Evolutionary conservation across 1,140 invertebrate genomes (phyloP).

Genomic region (Pinna nobilis): DNA sequence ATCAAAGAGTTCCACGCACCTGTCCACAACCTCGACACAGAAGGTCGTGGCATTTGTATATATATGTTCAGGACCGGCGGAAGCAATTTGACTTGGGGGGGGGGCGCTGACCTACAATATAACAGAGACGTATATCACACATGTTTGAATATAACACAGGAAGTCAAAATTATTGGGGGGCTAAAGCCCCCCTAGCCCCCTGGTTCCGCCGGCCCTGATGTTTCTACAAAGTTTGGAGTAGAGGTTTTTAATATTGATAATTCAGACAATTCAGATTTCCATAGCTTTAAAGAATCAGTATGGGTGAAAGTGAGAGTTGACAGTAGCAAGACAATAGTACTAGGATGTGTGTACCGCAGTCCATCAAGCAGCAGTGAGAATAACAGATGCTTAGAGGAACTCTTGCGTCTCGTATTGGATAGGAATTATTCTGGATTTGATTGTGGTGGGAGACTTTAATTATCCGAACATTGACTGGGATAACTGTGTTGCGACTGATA

Average conservation of each 20-base stretch:
- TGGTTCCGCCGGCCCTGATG: not conserved
- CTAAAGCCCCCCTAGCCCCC: too few species aligned
- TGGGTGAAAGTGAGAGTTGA: not conserved
- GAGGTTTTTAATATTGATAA: not conserved
- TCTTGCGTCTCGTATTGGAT: not conserved
- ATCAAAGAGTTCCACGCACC: not conserved
- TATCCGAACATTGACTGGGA: not conserved
- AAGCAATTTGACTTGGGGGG: too few species aligned
- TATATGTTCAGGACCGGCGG: too few species aligned
- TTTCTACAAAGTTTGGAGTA: not conserved
- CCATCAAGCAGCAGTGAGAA: not conserved
- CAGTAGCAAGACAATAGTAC: not conserved
- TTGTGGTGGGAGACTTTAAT: constrained; percentile 4
- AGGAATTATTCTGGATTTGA: not conserved
- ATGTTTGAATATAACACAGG: too few species aligned
- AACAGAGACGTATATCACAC: too few species aligned
- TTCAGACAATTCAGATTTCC: not conserved
- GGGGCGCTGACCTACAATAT: too few species aligned
- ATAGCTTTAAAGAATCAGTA: not conserved
- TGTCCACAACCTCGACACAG: not conserved
- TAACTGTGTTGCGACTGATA: not conserved
- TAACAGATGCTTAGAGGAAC: not conserved
- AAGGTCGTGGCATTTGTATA: not conserved
- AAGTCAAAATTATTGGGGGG: too few species aligned
- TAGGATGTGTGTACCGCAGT: not conserved